Base-by-base conservation (phyloP, 1,140 invertebrate species). In the Meloidogyne chitwoodi region DNA sequence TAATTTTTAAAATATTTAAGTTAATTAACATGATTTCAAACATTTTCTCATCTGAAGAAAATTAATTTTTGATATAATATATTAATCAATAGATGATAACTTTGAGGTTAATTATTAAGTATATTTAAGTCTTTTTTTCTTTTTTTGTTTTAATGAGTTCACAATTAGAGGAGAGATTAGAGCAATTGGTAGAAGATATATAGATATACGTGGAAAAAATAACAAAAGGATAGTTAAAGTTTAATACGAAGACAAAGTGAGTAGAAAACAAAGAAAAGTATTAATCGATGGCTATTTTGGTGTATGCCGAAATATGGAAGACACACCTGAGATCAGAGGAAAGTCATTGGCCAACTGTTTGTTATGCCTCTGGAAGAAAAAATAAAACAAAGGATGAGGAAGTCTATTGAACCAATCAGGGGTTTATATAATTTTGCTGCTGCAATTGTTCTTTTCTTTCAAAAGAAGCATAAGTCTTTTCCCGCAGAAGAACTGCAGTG, bases 21-120 rank as follows among this genome's bases (percentile, higher is more conserved):
- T n/a, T n/a, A n/a, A n/a, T n/a, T n/a, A n/a, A n/a, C n/a, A n/a
- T n/a, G n/a, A n/a, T n/a, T n/a, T n/a, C n/a, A n/a, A n/a, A n/a
- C 10, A 38, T 38, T 38, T 38, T 38, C 34, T 38, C 29, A 16
- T 19, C 44, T 48, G 44, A 5, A 48, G 44, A 16, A 16, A 29
- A 22, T 27, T 26, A 66, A 31, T 26, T 66, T 31, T 66, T 26
- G 26, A 4, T 66, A 26, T 2, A 64, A 64, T 12, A 6, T 22
- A 8, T 5, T 66, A 31, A 31, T 66, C 5, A 27, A 26, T 31
- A 66, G 5, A 5, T 31, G 16, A 8, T 66, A 66, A 26, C n/a
- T 66, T 66, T 66, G 27, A 31, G 34, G 65, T 66, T 66, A 66
- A 66, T 66, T 66, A 66, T 38, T n/a, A n/a, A n/a, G 27, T 66